A percentile compares a stretch with the other conserved stretches of the same genome.
Evolutionary conservation across 2,113 vertebrate genomes (phyloP).

Genomic region (Protobothrops mucrosquamatus): DNA sequence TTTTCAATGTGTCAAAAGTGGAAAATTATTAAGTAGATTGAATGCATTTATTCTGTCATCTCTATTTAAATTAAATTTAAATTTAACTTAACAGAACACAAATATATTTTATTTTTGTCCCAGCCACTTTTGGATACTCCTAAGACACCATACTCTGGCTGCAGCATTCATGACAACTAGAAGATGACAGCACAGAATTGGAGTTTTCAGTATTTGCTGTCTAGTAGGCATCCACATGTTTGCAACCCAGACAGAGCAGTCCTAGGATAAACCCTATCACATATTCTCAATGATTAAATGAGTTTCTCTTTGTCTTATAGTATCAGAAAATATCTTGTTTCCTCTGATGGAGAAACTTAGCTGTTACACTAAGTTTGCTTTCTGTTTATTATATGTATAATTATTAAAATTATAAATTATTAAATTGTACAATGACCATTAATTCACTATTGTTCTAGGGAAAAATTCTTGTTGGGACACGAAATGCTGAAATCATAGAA

Average conservation of each 20-base stretch:
- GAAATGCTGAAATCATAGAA: constrained; percentile 97
- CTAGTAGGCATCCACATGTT: not conserved
- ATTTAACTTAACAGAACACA: not conserved
- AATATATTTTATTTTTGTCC: not conserved
- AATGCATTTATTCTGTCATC: not conserved
- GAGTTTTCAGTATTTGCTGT: not conserved
- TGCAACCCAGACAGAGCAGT: not conserved
- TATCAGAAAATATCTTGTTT: not conserved
- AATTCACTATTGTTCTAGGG: constrained; percentile 69
- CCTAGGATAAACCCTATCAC: not conserved
- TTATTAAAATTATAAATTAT: not conserved
- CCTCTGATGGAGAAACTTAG: not conserved
- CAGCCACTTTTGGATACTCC: not conserved
- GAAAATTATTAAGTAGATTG: not conserved
- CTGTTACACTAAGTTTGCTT: not conserved
- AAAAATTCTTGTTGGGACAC: constrained; percentile 96
- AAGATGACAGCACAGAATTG: not conserved
- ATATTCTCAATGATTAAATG: not conserved
- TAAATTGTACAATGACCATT: not conserved
- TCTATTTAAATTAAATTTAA: not conserved
- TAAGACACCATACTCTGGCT: not conserved
- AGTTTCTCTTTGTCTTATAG: not conserved
- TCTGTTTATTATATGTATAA: not conserved
- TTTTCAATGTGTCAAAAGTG: not conserved
- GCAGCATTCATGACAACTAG: not conserved